A percentile compares a stretch with the other conserved stretches of the same genome.
Evolutionary conservation across 2,797 vertebrate genomes (phyloP).

Genomic region (Platyrinchus mystaceus): DNA sequence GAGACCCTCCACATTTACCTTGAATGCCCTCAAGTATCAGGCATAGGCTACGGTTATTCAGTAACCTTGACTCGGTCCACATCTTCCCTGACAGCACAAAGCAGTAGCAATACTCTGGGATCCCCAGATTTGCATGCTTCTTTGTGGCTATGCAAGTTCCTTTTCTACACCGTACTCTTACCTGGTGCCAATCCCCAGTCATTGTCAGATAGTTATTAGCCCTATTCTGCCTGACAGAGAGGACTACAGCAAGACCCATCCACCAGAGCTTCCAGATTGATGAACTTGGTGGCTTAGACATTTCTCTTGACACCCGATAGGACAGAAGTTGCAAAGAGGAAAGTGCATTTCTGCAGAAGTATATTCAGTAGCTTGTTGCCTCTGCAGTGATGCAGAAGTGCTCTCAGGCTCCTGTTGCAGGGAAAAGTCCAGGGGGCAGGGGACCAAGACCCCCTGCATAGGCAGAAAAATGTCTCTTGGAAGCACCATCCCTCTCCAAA

Average conservation of each 20-base stretch:
- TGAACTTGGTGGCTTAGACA: neutral
- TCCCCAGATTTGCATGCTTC: neutral
- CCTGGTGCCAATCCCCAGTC: neutral
- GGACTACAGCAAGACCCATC: neutral
- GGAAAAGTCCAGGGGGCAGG: neutral
- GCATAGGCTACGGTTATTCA: neutral
- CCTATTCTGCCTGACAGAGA: neutral
- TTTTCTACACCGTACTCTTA: neutral
- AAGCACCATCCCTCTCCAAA: neutral
- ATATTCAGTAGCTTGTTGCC: neutral
- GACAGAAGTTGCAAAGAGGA: neutral
- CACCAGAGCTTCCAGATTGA: neutral
- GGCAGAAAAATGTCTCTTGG: neutral
- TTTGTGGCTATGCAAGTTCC: fast-evolving
- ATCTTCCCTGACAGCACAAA: neutral
- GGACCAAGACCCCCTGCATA: neutral
- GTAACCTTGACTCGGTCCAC: neutral
- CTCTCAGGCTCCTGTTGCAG: neutral
- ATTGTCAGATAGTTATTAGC: neutral
- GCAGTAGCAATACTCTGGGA: neutral
- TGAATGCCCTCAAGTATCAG: neutral
- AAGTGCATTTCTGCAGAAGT: neutral
- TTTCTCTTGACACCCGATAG: neutral
- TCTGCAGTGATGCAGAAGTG: neutral
- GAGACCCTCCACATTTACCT: neutral